These are phyloP conservation scores for Haemorhous mexicanus DNA, from an alignment of 2,113 vertebrate species.

Conservation along the genomic window DNA sequence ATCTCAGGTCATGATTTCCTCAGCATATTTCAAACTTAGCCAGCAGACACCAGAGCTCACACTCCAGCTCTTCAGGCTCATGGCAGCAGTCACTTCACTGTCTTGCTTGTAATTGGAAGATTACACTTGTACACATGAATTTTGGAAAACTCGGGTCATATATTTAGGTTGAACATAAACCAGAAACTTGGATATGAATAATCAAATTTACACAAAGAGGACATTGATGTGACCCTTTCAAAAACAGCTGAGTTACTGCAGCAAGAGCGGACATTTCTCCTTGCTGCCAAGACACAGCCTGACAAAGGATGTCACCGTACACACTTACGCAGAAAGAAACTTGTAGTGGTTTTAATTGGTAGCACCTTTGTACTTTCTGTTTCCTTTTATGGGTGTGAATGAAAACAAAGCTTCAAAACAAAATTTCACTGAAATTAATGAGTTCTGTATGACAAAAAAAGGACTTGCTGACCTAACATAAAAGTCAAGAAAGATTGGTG, in stretches of 20 bases:
- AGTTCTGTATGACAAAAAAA: neutral
- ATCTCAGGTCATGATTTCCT: neutral
- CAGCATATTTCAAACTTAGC: neutral
- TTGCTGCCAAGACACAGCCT: neutral
- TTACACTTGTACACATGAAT: rapidly evolving
- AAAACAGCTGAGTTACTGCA: neutral
- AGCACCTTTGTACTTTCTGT: neutral
- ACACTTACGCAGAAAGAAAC: neutral
- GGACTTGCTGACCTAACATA: neutral
- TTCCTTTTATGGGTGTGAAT: neutral
- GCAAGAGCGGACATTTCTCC: neutral
- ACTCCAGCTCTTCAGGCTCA: neutral
- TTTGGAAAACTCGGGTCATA: neutral
- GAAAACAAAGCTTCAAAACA: neutral
- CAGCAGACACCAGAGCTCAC: neutral
- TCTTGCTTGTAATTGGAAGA: neutral
- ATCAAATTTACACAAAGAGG: neutral
- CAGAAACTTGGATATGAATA: neutral
- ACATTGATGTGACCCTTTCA: neutral
- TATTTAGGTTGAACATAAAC: neutral
- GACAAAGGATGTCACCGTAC: neutral
- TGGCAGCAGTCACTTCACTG: neutral
- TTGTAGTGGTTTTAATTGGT: neutral
- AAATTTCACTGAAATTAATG: neutral
- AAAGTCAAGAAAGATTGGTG: neutral